Evolutionary conservation across 2,888 invertebrate species (phyloP).

Genomic region (Troides oblongomaculatus): DNA sequence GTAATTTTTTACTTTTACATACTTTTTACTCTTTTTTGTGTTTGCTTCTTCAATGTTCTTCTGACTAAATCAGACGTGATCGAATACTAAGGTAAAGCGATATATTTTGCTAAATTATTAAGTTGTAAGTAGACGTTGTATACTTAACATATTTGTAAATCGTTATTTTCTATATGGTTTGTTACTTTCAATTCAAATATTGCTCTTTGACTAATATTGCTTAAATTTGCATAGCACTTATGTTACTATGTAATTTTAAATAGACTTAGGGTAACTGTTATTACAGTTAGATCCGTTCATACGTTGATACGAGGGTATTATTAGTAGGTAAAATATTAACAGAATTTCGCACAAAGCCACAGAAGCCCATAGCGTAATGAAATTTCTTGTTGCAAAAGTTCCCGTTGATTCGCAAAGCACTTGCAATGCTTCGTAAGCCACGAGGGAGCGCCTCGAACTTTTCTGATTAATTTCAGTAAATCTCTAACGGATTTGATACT

Average conservation of each 20-base stretch:
- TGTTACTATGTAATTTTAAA: not conserved
- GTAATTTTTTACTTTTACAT: not conserved
- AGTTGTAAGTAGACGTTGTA: not conserved
- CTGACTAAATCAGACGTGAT: not conserved
- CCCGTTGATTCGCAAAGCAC: constrained; percentile 10
- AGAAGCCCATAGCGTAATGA: not conserved
- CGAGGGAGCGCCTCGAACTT: constrained; percentile 11
- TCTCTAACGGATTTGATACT: constrained; percentile 11
- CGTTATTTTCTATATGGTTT: not conserved
- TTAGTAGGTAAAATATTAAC: not conserved
- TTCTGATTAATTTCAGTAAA: constrained; percentile 20
- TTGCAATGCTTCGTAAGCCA: constrained; percentile 24
- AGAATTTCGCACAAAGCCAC: not conserved
- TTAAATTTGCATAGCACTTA: too few species aligned
- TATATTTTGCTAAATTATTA: not conserved
- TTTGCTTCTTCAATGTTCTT: too few species aligned
- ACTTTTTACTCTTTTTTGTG: too few species aligned
- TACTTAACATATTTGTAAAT: not conserved
- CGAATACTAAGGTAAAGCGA: not conserved
- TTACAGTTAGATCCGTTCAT: not conserved
- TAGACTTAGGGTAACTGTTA: not conserved
- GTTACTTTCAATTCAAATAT: not conserved
- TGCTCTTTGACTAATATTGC: too few species aligned
- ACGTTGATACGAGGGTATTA: not conserved
- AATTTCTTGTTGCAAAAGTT: constrained; percentile 8